phyloP scores from a whole-genome alignment of 2,797 vertebrate species.

The Varecia variegata region DNA sequence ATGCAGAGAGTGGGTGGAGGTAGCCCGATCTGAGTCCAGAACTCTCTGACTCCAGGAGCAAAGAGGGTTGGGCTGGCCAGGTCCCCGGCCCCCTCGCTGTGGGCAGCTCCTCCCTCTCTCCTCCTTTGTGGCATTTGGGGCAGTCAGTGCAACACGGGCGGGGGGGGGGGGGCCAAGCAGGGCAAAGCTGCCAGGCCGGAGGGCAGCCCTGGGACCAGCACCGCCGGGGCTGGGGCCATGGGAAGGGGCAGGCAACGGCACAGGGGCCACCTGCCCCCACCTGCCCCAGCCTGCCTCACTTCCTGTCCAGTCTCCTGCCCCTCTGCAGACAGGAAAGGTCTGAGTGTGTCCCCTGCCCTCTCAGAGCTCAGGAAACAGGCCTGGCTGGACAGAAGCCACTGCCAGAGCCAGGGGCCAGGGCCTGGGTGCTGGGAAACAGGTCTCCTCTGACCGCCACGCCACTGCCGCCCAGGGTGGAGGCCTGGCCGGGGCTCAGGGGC shows the following conservation, averaged over 20 bases:
- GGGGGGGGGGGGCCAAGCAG: not conserved
- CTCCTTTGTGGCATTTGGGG: slow-evolving; percentile 39
- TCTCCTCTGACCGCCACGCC: not conserved
- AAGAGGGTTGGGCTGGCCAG: not conserved
- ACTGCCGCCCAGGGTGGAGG: not conserved
- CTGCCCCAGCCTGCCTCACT: not conserved
- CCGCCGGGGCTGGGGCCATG: not conserved
- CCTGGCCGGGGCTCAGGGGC: not conserved
- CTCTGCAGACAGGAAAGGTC: not conserved
- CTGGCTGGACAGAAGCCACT: not conserved
- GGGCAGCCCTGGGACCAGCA: not conserved
- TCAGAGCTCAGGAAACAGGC: not conserved
- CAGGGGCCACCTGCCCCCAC: not conserved
- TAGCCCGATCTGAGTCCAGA: not conserved
- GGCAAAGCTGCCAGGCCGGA: not conserved
- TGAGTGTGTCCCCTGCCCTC: not conserved
- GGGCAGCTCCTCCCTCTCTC: not conserved
- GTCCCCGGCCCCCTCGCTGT: not conserved
- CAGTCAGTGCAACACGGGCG: slow-evolving; percentile 45
- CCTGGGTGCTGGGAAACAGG: not conserved
- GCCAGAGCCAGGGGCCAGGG: not conserved
- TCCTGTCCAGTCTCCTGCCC: not conserved
- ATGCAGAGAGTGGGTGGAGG: no score
- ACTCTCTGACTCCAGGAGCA: not conserved
- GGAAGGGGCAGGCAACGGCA: not conserved